A percentile compares a stretch with the other conserved stretches of the same genome.
phyloP scores from a whole-genome alignment of 2,888 invertebrate species.

The Odontocolon sp. region DNA sequence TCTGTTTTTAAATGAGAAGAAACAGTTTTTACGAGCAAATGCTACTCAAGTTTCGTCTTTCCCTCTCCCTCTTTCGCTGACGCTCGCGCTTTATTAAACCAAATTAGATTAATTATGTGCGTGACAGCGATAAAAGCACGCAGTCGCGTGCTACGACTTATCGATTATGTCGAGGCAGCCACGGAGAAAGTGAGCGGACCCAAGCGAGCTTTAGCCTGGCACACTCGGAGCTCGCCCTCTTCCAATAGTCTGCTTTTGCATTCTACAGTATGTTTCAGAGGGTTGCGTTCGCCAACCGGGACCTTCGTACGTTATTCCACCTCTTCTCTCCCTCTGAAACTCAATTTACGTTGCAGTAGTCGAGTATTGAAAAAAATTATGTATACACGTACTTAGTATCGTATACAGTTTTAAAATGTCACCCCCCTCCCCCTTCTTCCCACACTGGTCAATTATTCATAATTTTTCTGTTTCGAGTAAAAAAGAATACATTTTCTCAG shows the following conservation, averaged over 20 bases:
- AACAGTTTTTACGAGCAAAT: not conserved
- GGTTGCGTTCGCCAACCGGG: not conserved
- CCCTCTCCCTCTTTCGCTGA: slow-evolving; percentile 46
- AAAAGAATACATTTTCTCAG: too few species aligned
- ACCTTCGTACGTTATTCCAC: not conserved
- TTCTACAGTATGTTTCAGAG: too few species aligned
- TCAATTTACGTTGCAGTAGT: not conserved
- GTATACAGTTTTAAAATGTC: too few species aligned
- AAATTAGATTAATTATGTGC: slow-evolving; percentile 81
- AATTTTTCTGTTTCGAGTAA: too few species aligned
- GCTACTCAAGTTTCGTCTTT: slow-evolving; percentile 30
- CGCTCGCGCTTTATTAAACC: slow-evolving; percentile 75
- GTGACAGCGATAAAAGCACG: slow-evolving; percentile 80
- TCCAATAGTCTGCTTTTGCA: not conserved
- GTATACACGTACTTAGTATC: too few species aligned
- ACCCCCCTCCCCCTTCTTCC: too few species aligned
- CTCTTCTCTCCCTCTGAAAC: too few species aligned
- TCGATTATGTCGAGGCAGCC: slow-evolving; percentile 72
- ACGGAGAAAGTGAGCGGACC: slow-evolving; percentile 12
- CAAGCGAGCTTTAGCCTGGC: slow-evolving; percentile 13
- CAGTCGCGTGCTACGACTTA: slow-evolving; percentile 78
- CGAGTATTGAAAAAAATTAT: not conserved
- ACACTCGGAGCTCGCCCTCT: not conserved
- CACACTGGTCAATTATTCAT: too few species aligned
- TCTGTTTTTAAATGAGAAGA: slow-evolving; percentile 17